Conservation (phyloP, 1,140 invertebrate species). For the Orchesella cincta region DNA sequence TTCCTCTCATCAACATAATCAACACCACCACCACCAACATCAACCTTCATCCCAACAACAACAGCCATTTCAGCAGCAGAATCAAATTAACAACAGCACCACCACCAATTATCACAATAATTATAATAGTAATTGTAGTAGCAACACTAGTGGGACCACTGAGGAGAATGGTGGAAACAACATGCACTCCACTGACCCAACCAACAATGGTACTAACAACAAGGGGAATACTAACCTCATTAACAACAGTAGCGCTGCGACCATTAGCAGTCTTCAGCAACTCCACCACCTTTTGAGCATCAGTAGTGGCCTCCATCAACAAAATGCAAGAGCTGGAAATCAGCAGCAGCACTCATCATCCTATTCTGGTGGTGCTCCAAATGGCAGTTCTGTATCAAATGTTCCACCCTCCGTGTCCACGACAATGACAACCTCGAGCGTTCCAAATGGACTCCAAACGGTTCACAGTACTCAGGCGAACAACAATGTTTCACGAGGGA, state of each 20-base stretch:
- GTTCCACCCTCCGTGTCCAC: slow-evolving; percentile 36
- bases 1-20: slow-evolving; percentile 55
- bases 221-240: slow-evolving; percentile 29
- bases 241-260: slow-evolving; percentile 27
- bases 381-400: not conserved
- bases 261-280: slow-evolving; percentile 45
- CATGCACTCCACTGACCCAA: not conserved
- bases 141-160: not conserved
- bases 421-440: slow-evolving; percentile 14
- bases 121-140: not conserved
- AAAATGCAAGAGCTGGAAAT: slow-evolving; percentile 45
- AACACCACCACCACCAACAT: slow-evolving; percentile 35
- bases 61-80: slow-evolving; percentile 45
- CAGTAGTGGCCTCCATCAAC: slow-evolving; percentile 35
- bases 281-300: slow-evolving; percentile 31
- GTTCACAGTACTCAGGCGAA: slow-evolving; percentile 37
- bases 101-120: slow-evolving; percentile 17
- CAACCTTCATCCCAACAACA: slow-evolving; percentile 46
- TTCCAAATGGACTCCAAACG: slow-evolving; percentile 39
- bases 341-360: slow-evolving; percentile 33
- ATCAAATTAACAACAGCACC: not conserved
- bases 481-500: slow-evolving; percentile 42
- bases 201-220: not conserved
- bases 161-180: not conserved
- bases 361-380: not conserved